These are phyloP conservation scores for Podocnemis expansa DNA, from an alignment of 2,113 vertebrate species.

Conservation along the genomic window DNA sequence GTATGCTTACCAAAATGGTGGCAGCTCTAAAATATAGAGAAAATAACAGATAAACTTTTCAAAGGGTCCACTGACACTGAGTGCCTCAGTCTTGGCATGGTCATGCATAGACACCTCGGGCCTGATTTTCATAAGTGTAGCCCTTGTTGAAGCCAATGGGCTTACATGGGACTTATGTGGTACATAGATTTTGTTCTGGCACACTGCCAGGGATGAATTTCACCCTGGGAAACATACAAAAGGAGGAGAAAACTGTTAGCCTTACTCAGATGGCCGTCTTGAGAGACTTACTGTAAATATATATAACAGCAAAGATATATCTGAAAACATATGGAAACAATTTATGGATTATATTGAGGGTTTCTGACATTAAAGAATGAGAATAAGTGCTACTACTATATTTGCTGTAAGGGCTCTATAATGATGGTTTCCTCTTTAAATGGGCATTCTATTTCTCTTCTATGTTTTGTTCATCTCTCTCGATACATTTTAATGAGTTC, in stretches of 20 bases:
- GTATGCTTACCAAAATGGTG: constrained; percentile 75
- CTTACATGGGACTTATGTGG: constrained; percentile 37
- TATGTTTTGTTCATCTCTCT: not conserved
- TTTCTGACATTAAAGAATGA: constrained; percentile 48
- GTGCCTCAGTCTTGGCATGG: constrained; percentile 62
- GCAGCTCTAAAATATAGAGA: constrained; percentile 69
- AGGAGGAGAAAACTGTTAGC: constrained; percentile 44
- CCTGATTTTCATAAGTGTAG: constrained; percentile 70
- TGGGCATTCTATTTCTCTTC: not conserved
- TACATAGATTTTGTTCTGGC: constrained; percentile 40
- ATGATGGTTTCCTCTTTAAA: constrained; percentile 33
- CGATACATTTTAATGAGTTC: constrained; percentile 12
- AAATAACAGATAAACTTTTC: constrained; percentile 61
- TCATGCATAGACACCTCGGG: constrained; percentile 61
- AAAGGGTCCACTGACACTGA: constrained; percentile 57
- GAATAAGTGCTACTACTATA: constrained; percentile 39
- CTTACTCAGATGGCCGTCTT: constrained; percentile 57
- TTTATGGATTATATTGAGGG: constrained; percentile 59
- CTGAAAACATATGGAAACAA: constrained; percentile 71
- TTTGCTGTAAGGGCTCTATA: constrained; percentile 23
- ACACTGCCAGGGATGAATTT: constrained; percentile 48
- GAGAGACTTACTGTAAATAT: constrained; percentile 54
- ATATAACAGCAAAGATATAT: constrained; percentile 38
- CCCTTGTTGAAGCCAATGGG: constrained; percentile 59
- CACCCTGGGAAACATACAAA: constrained; percentile 50